Evolutionary conservation across 2,888 invertebrate species (phyloP), one percentile per base, ranked within the genome.

Genomic region (Hermodice carunculata): DNA sequence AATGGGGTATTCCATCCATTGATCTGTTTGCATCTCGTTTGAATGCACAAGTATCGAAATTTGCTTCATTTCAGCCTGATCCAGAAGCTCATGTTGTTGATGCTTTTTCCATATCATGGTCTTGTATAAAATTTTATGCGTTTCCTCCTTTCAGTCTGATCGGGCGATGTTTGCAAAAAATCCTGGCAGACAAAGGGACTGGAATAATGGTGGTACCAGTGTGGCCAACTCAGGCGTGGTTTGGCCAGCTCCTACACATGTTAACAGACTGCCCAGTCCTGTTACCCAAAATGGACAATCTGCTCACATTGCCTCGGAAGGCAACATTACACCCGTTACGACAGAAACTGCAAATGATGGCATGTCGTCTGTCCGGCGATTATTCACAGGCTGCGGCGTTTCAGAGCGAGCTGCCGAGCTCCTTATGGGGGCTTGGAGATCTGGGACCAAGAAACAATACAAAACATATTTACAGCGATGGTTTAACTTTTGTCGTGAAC

Each of bases 61-160:
- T 19, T 34, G 17, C 11, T 2, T 34, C 34, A n/a, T 53, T 19
- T 34, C 28, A 5, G 2, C 53, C 53, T 6, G 53, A 53, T 4
- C 53, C 53, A 8, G 53, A 3, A 22, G 3, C 37, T 11, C 3
- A 37, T 19, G 22, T 17, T 2, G 3, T 22, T 46, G 46, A 6
- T 32, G 5, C 49, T 5, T 22, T 24, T 28, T 22, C 49, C 29
- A 28, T 28, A n/a, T 17, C 6, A 24, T 49, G 49, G 49, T 6
- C n/a, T n/a, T n/a, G n/a, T n/a, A n/a, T n/a, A n/a, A n/a, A n/a
- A n/a, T n/a, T n/a, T n/a, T 70, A 70, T 32, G 43, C 60, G 3
- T 73, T 70, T 51, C 67, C 69, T 46, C 69, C 71, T 61, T 74
- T 70, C 49, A 67, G 70, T 49, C 29, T 72, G 2, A 31, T 70